Base-by-base conservation (phyloP, 2,113 vertebrate genomes). In the Leucopternis melanops region DNA sequence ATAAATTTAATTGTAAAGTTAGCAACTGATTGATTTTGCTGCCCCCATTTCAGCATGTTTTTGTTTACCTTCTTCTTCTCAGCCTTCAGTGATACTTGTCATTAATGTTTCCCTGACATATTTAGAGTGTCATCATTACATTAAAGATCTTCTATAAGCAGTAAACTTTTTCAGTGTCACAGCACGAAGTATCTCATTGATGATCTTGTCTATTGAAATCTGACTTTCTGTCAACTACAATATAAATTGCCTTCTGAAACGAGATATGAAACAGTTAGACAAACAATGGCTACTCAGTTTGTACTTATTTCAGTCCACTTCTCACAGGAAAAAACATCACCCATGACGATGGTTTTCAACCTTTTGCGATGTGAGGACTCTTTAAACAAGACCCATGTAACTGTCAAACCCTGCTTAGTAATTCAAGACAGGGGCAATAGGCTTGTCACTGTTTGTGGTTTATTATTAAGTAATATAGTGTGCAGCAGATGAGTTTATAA, bases 251-350 rank as follows among this genome's bases (percentile, higher is more conserved):
- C 16, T 90, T 86, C 71, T 92, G 88, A 92, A 77, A 69, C 75
- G 47, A 50, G 21, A 42, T 25, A 42, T 86, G 59, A 52, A 94
- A 80, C 32, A 34, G 8, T 57, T 32, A 25, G 45, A 66, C 22
- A 45, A 86, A 74, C 26, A 85, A 14, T 31, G 47, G 18, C 44
- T 86, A 45, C 20, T 90, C 1, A 0, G 8, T 78, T 90, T 88
- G 74, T n/a, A 49, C 42, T 88, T 88, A 77, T 45, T 94, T 91
- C n/a, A 44, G 63, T 45, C n/a, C 38, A 59, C 92, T 95, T 90
- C 36, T 90, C 54, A 62, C 25, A 83, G 23, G 34, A 92, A 92
- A 78, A 31, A 50, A 21, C 10, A 50, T 65, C 40, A 45, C 32
- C 38, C 5, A 3, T 55, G 59, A 74, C 19, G 78, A 42, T 58